Base-by-base conservation (phyloP, 2,888 invertebrate genomes). In the Drosophila phalerata region DNA sequence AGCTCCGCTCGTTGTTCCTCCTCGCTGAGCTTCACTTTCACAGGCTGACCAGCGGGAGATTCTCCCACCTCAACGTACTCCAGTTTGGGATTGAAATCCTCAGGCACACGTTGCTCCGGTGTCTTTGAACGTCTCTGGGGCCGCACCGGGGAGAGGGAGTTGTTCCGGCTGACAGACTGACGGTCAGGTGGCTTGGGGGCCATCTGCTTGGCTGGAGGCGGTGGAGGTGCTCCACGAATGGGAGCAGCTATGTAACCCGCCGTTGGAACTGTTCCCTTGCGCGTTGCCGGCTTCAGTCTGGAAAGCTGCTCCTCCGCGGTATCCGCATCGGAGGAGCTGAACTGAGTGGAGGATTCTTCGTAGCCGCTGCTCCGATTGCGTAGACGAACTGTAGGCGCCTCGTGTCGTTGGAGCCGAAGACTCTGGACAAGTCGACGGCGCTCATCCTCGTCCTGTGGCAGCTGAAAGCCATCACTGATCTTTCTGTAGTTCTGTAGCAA, bases 301-400 rank as follows among this genome's bases (percentile, higher is more conserved):
- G 73, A 28, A 0, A 52, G 57, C 0, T 58, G 37, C 25, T 87
- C 85, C 52, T 90, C 85, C 0, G 84, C 65, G 0, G 86, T 84
- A 34, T 92, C 92, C 2, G 91, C 90, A 51, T 92, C 92, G 2
- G 92, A 91, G 9, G 92, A 92, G 5, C 92, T 92, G 32, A 91
- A 90, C 62, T 91, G 91, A 0, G 92, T 92, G 6, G 93, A 92
- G 0, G 92, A 92, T 45, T 92, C 93, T 11, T 93, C 91, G 69
- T 85, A 89, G 48, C 79, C 80, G 28, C 81, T 85, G 45, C 77
- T 82, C 3, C 73, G 87, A 28, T 73, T 88, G 48, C 73, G 81
- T 9, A 28, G 19, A 0, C 65, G 75, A 8, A 75, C 43, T 1
- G 77, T 13, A 0, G 90, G 85, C 5, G 73, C 77, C 47, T 92